phyloP scores from a whole-genome alignment of 1,140 invertebrate species.

The Lepidurus arcticus region DNA sequence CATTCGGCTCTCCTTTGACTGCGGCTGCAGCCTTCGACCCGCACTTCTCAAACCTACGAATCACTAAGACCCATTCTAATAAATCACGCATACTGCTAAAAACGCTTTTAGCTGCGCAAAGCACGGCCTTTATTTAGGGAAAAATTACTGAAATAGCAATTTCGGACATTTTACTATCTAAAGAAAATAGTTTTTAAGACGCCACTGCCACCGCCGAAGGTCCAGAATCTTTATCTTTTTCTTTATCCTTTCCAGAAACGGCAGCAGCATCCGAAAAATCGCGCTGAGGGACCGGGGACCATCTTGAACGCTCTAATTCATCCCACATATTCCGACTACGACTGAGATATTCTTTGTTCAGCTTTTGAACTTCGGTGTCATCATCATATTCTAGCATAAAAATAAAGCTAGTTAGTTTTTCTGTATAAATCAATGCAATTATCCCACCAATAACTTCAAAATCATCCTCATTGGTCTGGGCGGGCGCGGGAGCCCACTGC shows the following conservation, averaged over 20 bases:
- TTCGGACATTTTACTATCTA: background rate
- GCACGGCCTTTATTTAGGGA: no score
- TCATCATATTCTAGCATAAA: slow-evolving; percentile 46
- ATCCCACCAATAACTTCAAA: slow-evolving; percentile 56
- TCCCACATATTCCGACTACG: slow-evolving; percentile 48
- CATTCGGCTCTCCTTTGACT: background rate
- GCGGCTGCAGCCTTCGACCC: no score
- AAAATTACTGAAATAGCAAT: no score
- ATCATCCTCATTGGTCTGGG: slow-evolving; percentile 49
- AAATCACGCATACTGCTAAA: no score
- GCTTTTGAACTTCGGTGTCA: slow-evolving; percentile 47
- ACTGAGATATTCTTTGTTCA: slow-evolving; percentile 48
- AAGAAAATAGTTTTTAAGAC: background rate
- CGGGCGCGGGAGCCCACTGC: slow-evolving; percentile 35
- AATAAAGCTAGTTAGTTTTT: background rate
- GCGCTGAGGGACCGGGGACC: slow-evolving; percentile 37
- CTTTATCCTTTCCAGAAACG: slow-evolving; percentile 25
- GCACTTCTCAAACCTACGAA: no score
- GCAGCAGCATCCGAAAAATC: slow-evolving; percentile 26
- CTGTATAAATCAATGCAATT: background rate
- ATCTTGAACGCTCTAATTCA: slow-evolving; percentile 46
- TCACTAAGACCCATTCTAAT: no score
- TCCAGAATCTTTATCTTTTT: slow-evolving; percentile 12
- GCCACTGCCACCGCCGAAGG: slow-evolving; percentile 11
- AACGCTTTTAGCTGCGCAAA: no score